Evolutionary conservation across 2,113 vertebrate genomes (phyloP).

Genomic region (Leptosomus discolor): DNA sequence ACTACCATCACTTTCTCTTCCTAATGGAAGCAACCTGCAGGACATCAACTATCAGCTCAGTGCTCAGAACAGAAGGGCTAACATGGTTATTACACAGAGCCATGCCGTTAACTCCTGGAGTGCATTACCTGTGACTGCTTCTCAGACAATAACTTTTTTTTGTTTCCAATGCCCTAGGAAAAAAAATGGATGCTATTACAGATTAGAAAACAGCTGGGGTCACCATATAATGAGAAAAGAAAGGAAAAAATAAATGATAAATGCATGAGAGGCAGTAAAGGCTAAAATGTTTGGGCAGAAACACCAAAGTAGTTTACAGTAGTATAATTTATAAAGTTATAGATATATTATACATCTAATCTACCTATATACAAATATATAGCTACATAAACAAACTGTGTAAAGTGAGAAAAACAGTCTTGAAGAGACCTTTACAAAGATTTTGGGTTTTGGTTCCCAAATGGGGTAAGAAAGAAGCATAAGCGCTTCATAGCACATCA

Average conservation of each 20-base stretch:
- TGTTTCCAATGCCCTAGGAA: neutral
- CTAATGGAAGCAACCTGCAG: neutral
- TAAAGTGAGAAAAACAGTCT: neutral
- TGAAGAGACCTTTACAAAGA: neutral
- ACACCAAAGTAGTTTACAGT: neutral
- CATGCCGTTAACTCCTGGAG: neutral
- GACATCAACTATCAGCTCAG: neutral
- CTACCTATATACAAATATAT: rapidly evolving
- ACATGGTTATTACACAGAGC: neutral
- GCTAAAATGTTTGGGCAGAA: neutral
- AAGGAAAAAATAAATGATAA: neutral
- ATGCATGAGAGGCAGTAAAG: neutral
- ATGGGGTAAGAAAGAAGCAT: neutral
- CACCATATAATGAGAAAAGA: neutral
- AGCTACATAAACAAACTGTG: neutral
- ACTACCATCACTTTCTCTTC: neutral
- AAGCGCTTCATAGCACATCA: rapidly evolving
- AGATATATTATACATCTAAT: neutral
- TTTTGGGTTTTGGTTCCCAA: neutral
- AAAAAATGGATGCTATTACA: neutral
- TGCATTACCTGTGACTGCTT: neutral
- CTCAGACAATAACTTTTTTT: neutral
- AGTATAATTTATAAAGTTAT: neutral
- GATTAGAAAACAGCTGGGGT: neutral
- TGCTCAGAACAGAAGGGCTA: rapidly evolving